phyloP scores from a whole-genome alignment of 1,140 invertebrate genomes.

The Bradynema listronoti region DNA sequence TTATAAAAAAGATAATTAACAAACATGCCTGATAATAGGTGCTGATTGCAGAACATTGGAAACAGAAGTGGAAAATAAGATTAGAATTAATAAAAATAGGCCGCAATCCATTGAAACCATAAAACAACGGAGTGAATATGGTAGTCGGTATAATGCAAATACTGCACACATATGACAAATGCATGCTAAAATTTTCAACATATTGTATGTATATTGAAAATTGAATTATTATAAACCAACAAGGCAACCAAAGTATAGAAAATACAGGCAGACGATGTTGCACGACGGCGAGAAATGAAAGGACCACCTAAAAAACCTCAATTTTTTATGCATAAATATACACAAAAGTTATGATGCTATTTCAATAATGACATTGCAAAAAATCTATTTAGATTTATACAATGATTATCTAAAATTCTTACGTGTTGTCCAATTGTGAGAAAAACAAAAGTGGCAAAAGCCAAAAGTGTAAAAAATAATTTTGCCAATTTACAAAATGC shows the following conservation, averaged over 20 bases:
- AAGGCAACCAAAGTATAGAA: constrained; percentile 54
- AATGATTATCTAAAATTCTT: constrained; percentile 11
- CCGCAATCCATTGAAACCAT: constrained; percentile 39
- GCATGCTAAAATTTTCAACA: constrained; percentile 36
- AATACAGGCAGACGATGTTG: constrained; percentile 45
- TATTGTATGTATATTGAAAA: constrained; percentile 1
- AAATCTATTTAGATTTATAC: not conserved
- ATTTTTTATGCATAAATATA: no score
- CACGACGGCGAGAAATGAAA: constrained; percentile 50
- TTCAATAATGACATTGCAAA: no score
- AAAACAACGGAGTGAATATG: constrained; percentile 31
- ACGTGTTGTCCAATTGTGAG: constrained; percentile 56
- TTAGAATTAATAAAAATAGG: constrained; percentile 38
- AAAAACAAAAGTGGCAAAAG: constrained; percentile 49
- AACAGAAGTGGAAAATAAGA: constrained; percentile 39
- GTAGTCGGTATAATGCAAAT: constrained; percentile 49
- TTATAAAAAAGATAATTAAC: constrained; percentile 3
- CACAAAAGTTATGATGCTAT: no score
- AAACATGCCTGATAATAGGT: constrained; percentile 30
- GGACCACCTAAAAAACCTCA: constrained; percentile 48
- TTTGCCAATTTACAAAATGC: constrained; percentile 29
- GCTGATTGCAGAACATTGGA: constrained; percentile 36
- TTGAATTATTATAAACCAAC: constrained; percentile 16
- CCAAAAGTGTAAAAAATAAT: constrained; percentile 15
- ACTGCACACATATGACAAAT: constrained; percentile 49